These are phyloP conservation scores for Lepeophtheirus salmonis DNA, from an alignment of 1,140 invertebrate species.

Conservation along the genomic window DNA sequence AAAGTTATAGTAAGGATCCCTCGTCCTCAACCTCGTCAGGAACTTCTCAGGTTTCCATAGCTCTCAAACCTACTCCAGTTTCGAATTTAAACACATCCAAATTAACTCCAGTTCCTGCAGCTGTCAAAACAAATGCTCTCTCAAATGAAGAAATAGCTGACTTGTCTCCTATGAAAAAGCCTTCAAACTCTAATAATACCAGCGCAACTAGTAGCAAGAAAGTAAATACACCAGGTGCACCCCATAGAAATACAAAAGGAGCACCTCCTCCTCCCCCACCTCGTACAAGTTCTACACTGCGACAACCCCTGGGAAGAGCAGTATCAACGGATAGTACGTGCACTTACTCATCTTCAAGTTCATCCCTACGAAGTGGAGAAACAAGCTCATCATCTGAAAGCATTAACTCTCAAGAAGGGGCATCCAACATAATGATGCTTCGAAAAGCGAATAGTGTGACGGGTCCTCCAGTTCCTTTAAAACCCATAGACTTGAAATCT, in stretches of 20 bases:
- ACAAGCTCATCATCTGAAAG: constrained; percentile 21
- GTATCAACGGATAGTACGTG: background rate
- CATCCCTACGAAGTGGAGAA: background rate
- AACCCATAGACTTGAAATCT: constrained; percentile 17
- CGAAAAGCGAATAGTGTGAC: background rate
- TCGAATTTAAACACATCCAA: too few species aligned
- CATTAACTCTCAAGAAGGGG: constrained; percentile 26
- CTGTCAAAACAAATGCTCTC: background rate
- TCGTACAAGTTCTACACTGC: constrained; percentile 13
- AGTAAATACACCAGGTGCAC: too few species aligned
- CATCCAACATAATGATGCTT: background rate
- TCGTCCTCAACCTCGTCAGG: background rate
- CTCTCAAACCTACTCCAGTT: background rate
- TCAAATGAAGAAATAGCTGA: constrained; percentile 16
- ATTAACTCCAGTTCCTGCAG: constrained; percentile 15
- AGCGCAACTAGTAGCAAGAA: background rate
- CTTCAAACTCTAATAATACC: constrained; percentile 18
- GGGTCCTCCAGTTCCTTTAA: background rate
- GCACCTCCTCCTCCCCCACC: constrained; percentile 19
- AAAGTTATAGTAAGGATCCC: background rate
- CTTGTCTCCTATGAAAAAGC: constrained; percentile 5
- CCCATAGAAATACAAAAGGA: constrained; percentile 5
- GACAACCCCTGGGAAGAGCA: background rate
- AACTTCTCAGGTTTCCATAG: background rate
- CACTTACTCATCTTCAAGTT: background rate